Conservation (phyloP, 2,797 vertebrate species). For the Saxicola maurus region DNA sequence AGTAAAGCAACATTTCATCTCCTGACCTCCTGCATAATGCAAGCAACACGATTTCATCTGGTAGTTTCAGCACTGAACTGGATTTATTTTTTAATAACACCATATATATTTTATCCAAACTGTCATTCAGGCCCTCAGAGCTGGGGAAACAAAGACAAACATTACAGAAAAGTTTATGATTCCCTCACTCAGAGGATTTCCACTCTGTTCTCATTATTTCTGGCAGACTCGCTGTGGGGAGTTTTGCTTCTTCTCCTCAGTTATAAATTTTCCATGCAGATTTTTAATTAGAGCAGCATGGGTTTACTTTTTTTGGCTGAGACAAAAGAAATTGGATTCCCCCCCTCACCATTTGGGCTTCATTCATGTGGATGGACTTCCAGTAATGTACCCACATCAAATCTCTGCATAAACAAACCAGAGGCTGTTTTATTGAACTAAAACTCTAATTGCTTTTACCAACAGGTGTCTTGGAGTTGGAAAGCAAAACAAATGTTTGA, state of each 20-base stretch:
- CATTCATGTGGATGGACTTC: slow-evolving; percentile 10
- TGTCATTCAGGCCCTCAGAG: background rate
- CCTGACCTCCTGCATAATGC: background rate
- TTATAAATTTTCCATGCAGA: slow-evolving; percentile 60
- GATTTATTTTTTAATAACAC: background rate
- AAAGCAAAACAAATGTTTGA: background rate
- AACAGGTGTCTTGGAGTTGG: background rate
- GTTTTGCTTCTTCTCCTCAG: background rate
- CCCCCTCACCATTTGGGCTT: background rate
- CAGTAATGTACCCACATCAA: background rate
- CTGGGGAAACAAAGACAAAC: slow-evolving; percentile 24
- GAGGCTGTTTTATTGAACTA: background rate
- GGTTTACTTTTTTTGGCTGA: slow-evolving; percentile 28
- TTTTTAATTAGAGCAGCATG: slow-evolving; percentile 57
- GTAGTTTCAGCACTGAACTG: background rate
- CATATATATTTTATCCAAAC: slow-evolving; percentile 18
- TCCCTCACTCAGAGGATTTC: slow-evolving; percentile 4
- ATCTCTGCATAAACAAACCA: background rate
- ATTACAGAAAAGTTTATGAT: background rate
- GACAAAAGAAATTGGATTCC: slow-evolving; percentile 21
- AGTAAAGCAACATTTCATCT: background rate
- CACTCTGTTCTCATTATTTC: slow-evolving; percentile 21
- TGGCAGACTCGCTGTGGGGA: slow-evolving; percentile 28
- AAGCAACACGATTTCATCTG: background rate
- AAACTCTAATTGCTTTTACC: background rate